Base-by-base conservation (phyloP, 2,888 invertebrate species). In the Arenicola marina region DNA sequence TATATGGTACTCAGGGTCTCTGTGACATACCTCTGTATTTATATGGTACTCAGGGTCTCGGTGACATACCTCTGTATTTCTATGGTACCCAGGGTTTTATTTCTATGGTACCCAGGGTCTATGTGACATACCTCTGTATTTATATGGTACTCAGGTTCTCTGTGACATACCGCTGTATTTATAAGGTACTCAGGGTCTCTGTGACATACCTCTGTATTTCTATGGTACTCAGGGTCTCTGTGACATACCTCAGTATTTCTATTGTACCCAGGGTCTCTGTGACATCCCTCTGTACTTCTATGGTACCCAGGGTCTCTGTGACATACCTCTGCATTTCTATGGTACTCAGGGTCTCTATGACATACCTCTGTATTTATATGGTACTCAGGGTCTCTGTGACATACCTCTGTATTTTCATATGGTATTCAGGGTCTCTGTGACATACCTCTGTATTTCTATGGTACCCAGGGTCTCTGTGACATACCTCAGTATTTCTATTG, bases 361-460 rank as follows among this genome's bases (percentile, higher is more conserved):
- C 96, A 86, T 94, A 91, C 84, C 91, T 87, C 85, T 96, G 96
- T 69, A 96, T 93, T 88, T 95, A 94, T 70, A 97, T 91, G 31
- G 95, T 93, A 73, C 93, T 96, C 66, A 96, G 86, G 51, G 95
- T 95, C 86, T 97, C 97, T 83, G 92, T 95, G 7, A 93, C 96
- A 86, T 94, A 91, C 84, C 11, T 86, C 91, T 87, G 85, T 96
- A 96, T 69, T 96, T 93, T 88, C 95, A 94, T 70, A 97, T 91
- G 31, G 95, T 93, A 73, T 93, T 96, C 66, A 96, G 86, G 51
- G 95, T 95, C 86, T 97, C 97, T 83, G 92, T 95, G 7, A 93
- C 96, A 86, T 94, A 91, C 84, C 91, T 87, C 85, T 96, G 96
- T 69, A 96, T 93, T 88, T 95, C 94, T 70, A 97, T 91, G 31